phyloP scores from a whole-genome alignment of 2,113 vertebrate species.

The Vimba vimba region DNA sequence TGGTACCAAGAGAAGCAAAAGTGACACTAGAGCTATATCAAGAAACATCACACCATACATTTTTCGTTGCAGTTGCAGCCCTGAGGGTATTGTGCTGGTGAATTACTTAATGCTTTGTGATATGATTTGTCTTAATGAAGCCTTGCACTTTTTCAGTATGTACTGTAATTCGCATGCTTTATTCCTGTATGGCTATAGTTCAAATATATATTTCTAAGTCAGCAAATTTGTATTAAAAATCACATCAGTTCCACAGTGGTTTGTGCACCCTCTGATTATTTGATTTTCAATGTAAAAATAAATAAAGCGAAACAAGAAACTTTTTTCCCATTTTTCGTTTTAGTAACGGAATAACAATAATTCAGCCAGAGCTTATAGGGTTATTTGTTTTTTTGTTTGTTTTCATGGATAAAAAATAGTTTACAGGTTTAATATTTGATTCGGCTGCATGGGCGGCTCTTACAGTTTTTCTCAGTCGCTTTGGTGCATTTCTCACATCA shows the following conservation, averaged over 20 bases:
- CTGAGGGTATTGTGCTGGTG: conserved; percentile 68
- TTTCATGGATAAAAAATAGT: no score
- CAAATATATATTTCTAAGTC: neutral
- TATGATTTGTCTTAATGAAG: conserved; percentile 61
- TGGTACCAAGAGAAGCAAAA: conserved; percentile 35
- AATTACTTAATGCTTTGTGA: conserved; percentile 67
- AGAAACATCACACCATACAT: conserved; percentile 69
- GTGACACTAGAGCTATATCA: conserved; percentile 45
- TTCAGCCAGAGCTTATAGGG: no score
- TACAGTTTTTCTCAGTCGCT: no score
- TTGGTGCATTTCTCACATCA: no score
- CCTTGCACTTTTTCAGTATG: conserved; percentile 43
- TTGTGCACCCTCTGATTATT: no score
- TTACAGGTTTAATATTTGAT: no score
- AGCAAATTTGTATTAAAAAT: neutral
- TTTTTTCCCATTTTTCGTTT: no score
- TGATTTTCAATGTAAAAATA: no score
- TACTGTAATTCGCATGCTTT: neutral
- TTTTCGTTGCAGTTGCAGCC: conserved; percentile 73
- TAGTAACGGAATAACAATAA: no score
- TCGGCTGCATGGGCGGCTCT: no score
- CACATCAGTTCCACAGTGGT: neutral
- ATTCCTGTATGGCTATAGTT: neutral
- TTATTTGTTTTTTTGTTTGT: no score
- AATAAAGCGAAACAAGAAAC: no score